Evolutionary conservation across 2,113 vertebrate genomes (phyloP), one percentile per base, ranked within the genome.

Genomic region (Oreochromis tanganicae): DNA sequence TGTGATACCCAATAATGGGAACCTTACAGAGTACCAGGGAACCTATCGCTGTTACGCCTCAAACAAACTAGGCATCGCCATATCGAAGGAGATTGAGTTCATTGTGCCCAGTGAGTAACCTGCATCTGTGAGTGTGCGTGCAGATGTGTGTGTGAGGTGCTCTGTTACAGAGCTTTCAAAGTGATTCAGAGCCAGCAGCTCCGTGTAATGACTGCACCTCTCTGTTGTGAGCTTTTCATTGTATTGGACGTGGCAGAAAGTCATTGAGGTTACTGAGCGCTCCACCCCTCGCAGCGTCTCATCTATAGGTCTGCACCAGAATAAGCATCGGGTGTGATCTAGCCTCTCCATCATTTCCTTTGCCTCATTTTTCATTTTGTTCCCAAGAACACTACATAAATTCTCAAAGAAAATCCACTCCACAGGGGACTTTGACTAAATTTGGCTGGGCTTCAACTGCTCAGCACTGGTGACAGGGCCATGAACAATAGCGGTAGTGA

Each of bases 61-160:
- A 75, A 99, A 99, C 41, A 90, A 91, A 55, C 94, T 99, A 84
- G 99, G 99, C 82, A 97, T 97, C 1, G 97, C 98, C 71, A 96
- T 99, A 96, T 99, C 98, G 9, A 96, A 97, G 81, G 98, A 99
- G 93, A 98, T 98, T 6, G 97, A 97, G 79, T 97, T 99, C 55
- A 96, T 98, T 86, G 97, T 99, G 91, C 98, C 98, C 94, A 95
- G 99, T 99, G 96, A 98, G 97, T 97, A 89, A 87, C 87, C 71
- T 89, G n/a, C 63, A 83, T 88, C 19, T 82, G 16, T 68, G 59
- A 38, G 29, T 86, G 78, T 82, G 84, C 79, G 38, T 73, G 50
- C 63, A 38, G 61, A 78, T 80, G 55, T 79, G 80, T 85, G 87
- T 54, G 50, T 68, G 32, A 9, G 81, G 82, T 89, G 73, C 92